Evolutionary conservation across 2,888 invertebrate genomes (phyloP).

Genomic region (Chymomyza procnemis): DNA sequence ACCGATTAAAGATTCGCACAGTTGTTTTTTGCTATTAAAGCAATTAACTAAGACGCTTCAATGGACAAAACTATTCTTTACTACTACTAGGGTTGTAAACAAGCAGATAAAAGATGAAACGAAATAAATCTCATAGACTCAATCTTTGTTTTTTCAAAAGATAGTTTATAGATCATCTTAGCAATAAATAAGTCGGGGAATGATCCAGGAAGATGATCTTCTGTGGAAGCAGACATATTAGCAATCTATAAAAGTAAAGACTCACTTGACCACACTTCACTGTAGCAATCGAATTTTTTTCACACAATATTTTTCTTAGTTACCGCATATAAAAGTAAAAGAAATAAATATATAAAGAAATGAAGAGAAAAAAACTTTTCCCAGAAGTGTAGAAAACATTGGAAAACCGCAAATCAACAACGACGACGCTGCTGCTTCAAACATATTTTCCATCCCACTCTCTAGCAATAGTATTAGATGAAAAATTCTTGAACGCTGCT

Average conservation of each 20-base stretch:
- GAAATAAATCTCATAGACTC: neutral
- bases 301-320: constrained; percentile 22
- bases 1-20: too few relatives aligned
- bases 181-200: too few relatives aligned
- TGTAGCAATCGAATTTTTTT: constrained; percentile 7
- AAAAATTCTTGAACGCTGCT: constrained; percentile 35
- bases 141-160: too few relatives aligned
- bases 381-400: constrained; percentile 9
- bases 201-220: too few relatives aligned
- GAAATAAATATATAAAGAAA: constrained; percentile 9
- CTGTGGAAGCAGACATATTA: too few relatives aligned
- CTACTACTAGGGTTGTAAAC: neutral
- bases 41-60: too few relatives aligned
- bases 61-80: too few relatives aligned
- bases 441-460: constrained; percentile 70
- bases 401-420: constrained; percentile 34
- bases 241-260: neutral
- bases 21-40: too few relatives aligned
- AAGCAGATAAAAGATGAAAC: neutral
- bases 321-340: constrained; percentile 21
- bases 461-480: constrained; percentile 60
- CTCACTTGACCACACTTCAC: neutral
- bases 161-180: neutral
- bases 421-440: neutral
- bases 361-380: constrained; percentile 19